Evolutionary conservation across 2,888 invertebrate genomes (phyloP), one percentile per base, ranked within the genome.

Genomic region (Platynereis dumerilii): DNA sequence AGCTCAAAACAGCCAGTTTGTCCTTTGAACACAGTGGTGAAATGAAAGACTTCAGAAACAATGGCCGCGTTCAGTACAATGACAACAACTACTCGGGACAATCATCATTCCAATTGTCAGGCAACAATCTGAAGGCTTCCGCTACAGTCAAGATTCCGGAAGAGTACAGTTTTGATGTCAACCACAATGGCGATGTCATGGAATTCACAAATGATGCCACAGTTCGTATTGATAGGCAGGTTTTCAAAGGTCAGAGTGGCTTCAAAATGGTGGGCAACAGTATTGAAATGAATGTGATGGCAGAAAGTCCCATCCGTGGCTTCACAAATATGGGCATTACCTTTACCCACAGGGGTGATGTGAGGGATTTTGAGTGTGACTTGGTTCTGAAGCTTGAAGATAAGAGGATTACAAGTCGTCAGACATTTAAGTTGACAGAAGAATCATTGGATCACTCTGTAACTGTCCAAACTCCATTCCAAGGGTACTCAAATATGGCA

Each of bases 381-480:
- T 12, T 34, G 5, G 34, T 34, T 7, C 34, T 34, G 34, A 34
- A 34, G 34, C 12, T 34, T 5, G 34, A 34, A 12, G 34, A 34
- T 7, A 34, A 34, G 34, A 34, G 7, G 34, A 34, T 34, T 12
- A 34, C 34, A 7, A 12, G 34, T 12, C 5, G 34, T 7, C 34
- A 34, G 34, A 34, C 34, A 7, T 34, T 34, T 12, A 34, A 34
- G 34, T 34, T 34, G 5, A 7, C 34, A 7, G 34, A 34, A 12
- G 34, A 34, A 34, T 34, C 34, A 34, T 7, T 34, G 34, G 34
- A 34, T 5, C 34, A 34, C 34, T 34, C 34, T 12, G 12, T 34
- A 5, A 34, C 34, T 34, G 12, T 34, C 34, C 34, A 34, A n/a
- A 71, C 62, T 44, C 71, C 71, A 5, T 67, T 63, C 58, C 39